Percentiles rank a stretch among this genome's conserved stretches.
Conservation (phyloP, 1,140 invertebrate species). For the Diploscapter pachys region DNA sequence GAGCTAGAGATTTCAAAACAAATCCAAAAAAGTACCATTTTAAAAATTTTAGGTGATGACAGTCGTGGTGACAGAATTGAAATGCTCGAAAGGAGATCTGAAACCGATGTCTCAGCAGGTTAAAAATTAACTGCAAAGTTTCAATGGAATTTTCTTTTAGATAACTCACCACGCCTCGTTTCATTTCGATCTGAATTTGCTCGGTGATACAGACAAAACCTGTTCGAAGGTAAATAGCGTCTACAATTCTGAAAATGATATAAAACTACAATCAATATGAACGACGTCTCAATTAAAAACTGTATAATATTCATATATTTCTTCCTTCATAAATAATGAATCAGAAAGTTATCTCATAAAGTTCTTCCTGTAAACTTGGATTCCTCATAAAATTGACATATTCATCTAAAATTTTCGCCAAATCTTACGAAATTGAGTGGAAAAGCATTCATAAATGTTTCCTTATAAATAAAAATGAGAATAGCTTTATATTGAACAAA, state of each 20-base stretch:
- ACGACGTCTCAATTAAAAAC: too few species aligned
- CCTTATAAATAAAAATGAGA: conserved; percentile 8
- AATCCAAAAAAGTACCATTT: too few species aligned
- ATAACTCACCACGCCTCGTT: conserved; percentile 32
- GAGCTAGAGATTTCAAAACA: too few species aligned
- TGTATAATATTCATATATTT: too few species aligned
- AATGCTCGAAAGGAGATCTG: conserved; percentile 24
- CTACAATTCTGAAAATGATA: too few species aligned
- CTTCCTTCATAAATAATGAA: too few species aligned
- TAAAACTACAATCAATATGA: too few species aligned
- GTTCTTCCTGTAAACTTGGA: too few species aligned
- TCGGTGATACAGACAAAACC: conserved; percentile 14
- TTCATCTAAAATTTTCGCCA: too few species aligned
- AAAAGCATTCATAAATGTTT: not conserved
- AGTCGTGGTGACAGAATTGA: conserved; percentile 17
- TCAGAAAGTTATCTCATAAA: too few species aligned
- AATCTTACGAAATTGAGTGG: too few species aligned
- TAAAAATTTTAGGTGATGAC: conserved; percentile 25
- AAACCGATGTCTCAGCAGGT: conserved; percentile 28
- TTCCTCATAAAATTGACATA: too few species aligned
- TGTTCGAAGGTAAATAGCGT: not conserved
- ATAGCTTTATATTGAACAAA: conserved; percentile 4
- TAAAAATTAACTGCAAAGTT: not conserved
- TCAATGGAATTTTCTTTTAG: not conserved
- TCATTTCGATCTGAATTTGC: conserved; percentile 23